Evolutionary conservation across 1,140 invertebrate species (phyloP), one percentile per base, ranked within the genome.

Genomic region (Trachymyrmex cornetzi): DNA sequence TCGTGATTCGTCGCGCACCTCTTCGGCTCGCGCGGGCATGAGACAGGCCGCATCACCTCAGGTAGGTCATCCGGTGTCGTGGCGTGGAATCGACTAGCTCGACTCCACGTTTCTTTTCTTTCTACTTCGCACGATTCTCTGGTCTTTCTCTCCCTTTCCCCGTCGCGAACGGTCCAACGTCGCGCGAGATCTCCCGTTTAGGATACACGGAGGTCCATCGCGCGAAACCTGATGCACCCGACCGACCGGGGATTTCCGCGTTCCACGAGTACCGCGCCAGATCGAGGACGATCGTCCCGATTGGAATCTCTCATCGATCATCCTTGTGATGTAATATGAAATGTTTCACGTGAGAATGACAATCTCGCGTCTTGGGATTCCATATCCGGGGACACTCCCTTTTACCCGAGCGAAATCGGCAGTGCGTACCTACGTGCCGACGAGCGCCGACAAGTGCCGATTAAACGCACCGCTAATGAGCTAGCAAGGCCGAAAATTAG

Each of bases 1-100:
- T 91, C 88, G 81, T 91, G 86, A 71, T 71, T 81, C 86, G 84
- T 91, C 87, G 87, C 86, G 77, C 82, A 87, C 81, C 75, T 91
- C 82, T 88, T 77, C 85, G 82, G 44, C 79, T 89, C 74, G 85
- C 67, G 81, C 77, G 90, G 90, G 84, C 66, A 91, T 91, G 89
- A 89, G 88, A 91, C 88, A 75, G 63, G 77, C 61, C 85, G 53
- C 82, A 89, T 86, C 85, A 75, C 66, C 86, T 86, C 85, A 91
- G 89, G 89, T 91, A 91, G 38, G 64, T 77, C 24, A 5, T 67
- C 14, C 38, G 11, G 55, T 57, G 19, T n/a, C n/a, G 55, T 22
- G 7, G n/a, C 7, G 55, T 44, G 9, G 7, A n/a, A n/a, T 44
- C 55, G n/a, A 34, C 5, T 5, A 34, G 5, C 55, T n/a, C 55